Base-by-base conservation (phyloP, 2,797 vertebrate genomes). In the Rhyacichthys aspro region DNA sequence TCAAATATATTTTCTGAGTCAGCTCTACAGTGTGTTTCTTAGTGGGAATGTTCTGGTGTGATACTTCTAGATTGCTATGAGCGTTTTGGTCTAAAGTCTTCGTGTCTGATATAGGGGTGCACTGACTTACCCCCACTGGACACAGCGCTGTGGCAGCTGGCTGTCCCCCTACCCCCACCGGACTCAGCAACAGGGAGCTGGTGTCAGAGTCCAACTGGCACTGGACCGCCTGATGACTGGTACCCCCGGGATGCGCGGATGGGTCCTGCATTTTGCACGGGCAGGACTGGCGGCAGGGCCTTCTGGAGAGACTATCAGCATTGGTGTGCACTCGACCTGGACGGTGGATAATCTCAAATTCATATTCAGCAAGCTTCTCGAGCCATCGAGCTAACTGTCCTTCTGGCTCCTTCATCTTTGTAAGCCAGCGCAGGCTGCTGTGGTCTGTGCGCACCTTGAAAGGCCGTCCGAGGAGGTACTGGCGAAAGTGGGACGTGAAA, bases 261-360 rank as follows among this genome's bases (percentile, higher is more conserved):
- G 15, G 55, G 37, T 6, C 17, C 11, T 7, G 52, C 18, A 36
- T 12, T 1, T 59, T 55, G 50, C 15, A 78, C 1, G 45, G 50
- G n/a, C 56, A 64, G 2, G 44, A 46, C n/a, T 63, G 55, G 16
- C 9, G 34, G 11, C 59, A 69, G 0, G 60, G 60, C 6, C n/a
- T 28, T 8, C 50, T 34, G 12, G 55, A 69, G 8, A 64, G 45
- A 12, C 43, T 55, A 3, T 78, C 67, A 11, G 18, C 17, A 19
- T 45, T 45, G 11, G 2, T 19, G 17, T 45, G 43, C 9, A n/a
- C 11, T 16, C 8, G 8, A 2, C 58, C 62, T 0, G 59, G 70
- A 2, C 14, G 37, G 9, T 82, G 62, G 8, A 83, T 17, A 2
- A 83, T 66, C 5, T 71, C 44, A 8, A 79, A 75, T 12, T 75